Conservation (phyloP, 1,140 invertebrate genomes). For the Magallana gigas region DNA sequence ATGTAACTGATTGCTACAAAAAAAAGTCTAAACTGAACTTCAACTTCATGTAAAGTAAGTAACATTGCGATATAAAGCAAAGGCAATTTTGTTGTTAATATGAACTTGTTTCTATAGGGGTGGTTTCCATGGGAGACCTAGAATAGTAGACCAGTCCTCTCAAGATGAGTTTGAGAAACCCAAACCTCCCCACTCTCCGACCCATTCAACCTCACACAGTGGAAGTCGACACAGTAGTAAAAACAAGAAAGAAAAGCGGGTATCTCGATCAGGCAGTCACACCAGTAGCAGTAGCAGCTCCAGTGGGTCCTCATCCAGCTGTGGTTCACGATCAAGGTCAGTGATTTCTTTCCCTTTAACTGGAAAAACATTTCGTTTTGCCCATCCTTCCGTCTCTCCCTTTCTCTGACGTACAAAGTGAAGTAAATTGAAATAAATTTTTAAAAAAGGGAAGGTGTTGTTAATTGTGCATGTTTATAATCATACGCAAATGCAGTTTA, state of each 20-base stretch:
- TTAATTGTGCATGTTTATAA: too few species aligned
- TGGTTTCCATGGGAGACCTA: slow-evolving; percentile 40
- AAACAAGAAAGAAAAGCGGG: slow-evolving; percentile 50
- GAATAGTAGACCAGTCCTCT: slow-evolving; percentile 41
- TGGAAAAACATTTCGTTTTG: too few species aligned
- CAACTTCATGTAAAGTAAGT: too few species aligned
- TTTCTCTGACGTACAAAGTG: too few species aligned
- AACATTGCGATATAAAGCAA: too few species aligned
- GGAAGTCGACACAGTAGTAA: slow-evolving; percentile 61
- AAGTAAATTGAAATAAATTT: too few species aligned
- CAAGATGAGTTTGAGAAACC: slow-evolving; percentile 63
- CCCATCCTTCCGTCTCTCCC: too few species aligned
- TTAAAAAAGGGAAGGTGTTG: too few species aligned
- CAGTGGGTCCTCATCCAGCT: slow-evolving; percentile 72
- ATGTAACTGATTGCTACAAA: too few species aligned
- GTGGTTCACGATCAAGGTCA: slow-evolving; percentile 68
- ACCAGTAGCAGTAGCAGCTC: slow-evolving; percentile 67
- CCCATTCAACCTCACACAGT: slow-evolving; percentile 60
- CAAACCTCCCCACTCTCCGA: slow-evolving; percentile 58
- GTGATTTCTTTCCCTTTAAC: not conserved
- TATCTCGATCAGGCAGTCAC: slow-evolving; percentile 67
- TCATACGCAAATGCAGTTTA: too few species aligned
- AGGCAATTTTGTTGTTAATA: too few species aligned
- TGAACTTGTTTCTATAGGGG: slow-evolving; percentile 38
- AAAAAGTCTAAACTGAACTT: too few species aligned